Base-by-base conservation (phyloP, 2,797 vertebrate genomes). In the Scarus forsteni region DNA sequence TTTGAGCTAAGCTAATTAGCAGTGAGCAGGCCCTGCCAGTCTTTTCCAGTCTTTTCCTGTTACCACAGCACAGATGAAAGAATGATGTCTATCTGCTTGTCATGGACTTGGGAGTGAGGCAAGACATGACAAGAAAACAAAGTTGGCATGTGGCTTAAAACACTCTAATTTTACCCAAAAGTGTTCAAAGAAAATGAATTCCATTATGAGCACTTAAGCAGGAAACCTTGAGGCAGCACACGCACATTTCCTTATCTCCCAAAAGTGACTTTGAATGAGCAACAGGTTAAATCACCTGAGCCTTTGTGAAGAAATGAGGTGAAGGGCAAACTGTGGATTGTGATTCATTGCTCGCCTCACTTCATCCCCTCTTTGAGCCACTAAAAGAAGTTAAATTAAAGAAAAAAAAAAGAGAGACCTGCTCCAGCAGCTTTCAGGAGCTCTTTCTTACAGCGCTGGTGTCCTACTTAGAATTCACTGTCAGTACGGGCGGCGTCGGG, bases 381-480 rank as follows among this genome's bases (percentile, higher is more conserved):
- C 60, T 50, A 73, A 55, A 71, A 54, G 6, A 71, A 82, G 76
- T 67, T 64, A 55, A 83, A 74, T 35, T 42, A 45, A 46, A 61
- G 69, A 50, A 44, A 52, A 65, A 69, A 61, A 50, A 60, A 61
- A 48, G 27, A 40, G 38, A 39, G 10, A 38, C 5, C 10, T 15
- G 27, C 70, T 70, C 50, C 58, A 60, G 44, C 18, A 51, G 67
- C 70, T 78, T 76, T 70, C 62, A 66, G 69, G 66, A 73, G 72
- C 75, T 73, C 4, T 69, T 76, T 77, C 72, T 58, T 51, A 7
- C 66, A 57, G 86, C 75, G 57, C 16, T 9, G 59, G 73, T 69
- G 84, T 85, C 88, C 90, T 90, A 91, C 86, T 91, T 92, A 89
- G 77, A 68, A 88, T 88, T 85, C 75, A 35, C 82, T 84, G 89